Evolutionary conservation across 2,113 vertebrate genomes (phyloP), one percentile per base, ranked within the genome.

Genomic region (Mungos mungo): DNA sequence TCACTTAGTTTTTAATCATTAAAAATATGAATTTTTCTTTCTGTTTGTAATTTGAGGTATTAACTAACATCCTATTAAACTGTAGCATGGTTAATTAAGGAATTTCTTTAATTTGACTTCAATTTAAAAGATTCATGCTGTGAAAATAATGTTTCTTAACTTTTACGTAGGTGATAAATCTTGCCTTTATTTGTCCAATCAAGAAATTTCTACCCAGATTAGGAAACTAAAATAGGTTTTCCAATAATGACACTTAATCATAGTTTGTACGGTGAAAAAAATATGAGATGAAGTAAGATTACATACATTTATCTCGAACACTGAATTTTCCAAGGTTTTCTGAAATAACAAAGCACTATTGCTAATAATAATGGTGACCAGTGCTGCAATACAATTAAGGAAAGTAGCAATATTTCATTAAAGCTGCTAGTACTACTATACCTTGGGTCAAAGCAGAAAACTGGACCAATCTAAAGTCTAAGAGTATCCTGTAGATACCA

Each of bases 381-480:
- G 27, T 41, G 50, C 45, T 71, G n/a, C 19, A 52, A 14, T 57
- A 77, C 76, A 96, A 93, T 60, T 94, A 92, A 74, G 85, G 52
- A 72, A 77, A 77, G 79, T 7, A 93, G 31, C 35, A 91, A 18
- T 72, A 38, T 69, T 8, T 89, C 33, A 80, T 90, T 88, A 94
- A 93, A 90, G 76, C 38, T 76, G 5, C 87, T 93, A 94, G 88
- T 66, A 52, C 4, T 65, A 35, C n/a, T 71, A 38, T 80, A 72
- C 54, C 10, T 90, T 89, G 41, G 82, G 52, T 96, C 69, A 74
- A 93, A 69, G 71, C 3, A 95, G 74, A 84, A 91, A 96, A 96
- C 63, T 82, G 65, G 52, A 3, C 25, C 47, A 81, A 93, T 2
- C 25, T 76, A 23, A 94, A 89, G 35, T 63, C 21, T 5, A 86